Base-by-base conservation (phyloP, 1,140 invertebrate genomes). In the Eurosta solidaginis region DNA sequence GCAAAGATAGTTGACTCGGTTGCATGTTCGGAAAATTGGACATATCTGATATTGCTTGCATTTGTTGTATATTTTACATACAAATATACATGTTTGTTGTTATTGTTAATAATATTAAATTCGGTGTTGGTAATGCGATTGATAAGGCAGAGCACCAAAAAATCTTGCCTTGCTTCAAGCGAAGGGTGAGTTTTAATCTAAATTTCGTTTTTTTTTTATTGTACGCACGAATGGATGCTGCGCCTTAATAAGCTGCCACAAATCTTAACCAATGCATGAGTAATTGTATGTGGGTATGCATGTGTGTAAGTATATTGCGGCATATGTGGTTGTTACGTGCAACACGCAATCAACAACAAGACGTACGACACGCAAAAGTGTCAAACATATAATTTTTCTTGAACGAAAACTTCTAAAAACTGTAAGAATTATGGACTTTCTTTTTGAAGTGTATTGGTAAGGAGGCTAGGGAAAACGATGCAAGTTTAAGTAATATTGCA, bases 321-420 rank as follows among this genome's bases (percentile, higher is more conserved):
- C 59, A 68, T 68, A 33, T 68, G 59, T 33, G n/a, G n/a, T n/a
- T n/a, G 36, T 68, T 68, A 68, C 59, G 59, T 68, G 59, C 59
- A 68, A 68, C 59, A 68, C 59, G 59, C 59, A 68, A 68, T 68
- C 59, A 40, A 68, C n/a, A n/a, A n/a, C 59, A 40, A 68, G 59
- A 68, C n/a, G 59, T 33, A n/a, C 59, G 59, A 68, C 59, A 68
- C 33, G 59, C 59, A 68, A 68, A 68, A 68, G 59, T 68, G 36
- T 68, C 59, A 68, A 33, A 68, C 36, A 68, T 40, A 68, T 68
- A 68, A 40, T 68, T 68, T 68, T 20, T 40, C 59, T 68, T 40
- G 12, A 40, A 4, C 59, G 59, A 68, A 68, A 68, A 68, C 20
- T 29, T 68, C 40, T n/a, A 29, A 54, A 68, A 63, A 68, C 33